Evolutionary conservation across 53 echinoderm and acorn worm genomes (phyloP).

Genomic region (Pentamera pediparva): DNA sequence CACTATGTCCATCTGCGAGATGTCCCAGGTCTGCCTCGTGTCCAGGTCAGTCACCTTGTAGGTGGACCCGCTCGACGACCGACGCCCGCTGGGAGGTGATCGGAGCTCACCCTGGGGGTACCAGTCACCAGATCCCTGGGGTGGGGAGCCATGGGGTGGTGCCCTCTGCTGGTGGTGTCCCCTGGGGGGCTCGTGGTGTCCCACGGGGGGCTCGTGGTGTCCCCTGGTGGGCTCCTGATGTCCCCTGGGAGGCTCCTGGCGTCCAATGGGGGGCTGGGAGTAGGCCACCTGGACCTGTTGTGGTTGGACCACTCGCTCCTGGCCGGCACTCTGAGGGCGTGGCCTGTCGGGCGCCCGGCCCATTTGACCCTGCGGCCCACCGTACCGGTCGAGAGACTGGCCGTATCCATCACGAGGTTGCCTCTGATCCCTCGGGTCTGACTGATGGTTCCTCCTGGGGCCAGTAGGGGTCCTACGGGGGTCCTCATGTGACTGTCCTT

Average conservation of each 20-base stretch:
- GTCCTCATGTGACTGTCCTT: too few relatives aligned
- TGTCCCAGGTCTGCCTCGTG: slow-evolving; percentile 61
- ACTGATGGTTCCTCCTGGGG: neutral
- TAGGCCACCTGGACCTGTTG: neutral
- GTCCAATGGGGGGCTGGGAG: neutral
- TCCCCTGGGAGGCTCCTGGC: neutral
- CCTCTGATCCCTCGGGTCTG: neutral
- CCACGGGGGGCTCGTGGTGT: neutral
- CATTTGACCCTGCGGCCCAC: neutral
- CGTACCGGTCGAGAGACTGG: slow-evolving; percentile 15
- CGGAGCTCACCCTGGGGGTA: neutral
- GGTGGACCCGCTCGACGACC: slow-evolving; percentile 12
- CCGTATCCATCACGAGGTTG: neutral
- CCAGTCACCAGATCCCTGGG: neutral
- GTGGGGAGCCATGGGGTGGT: neutral
- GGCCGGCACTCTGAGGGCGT: neutral
- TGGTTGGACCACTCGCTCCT: neutral
- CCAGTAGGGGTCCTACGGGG: slow-evolving; percentile 1
- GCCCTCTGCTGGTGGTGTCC: neutral
- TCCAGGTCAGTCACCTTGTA: slow-evolving; percentile 84
- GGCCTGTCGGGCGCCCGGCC: neutral
- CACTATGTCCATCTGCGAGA: slow-evolving; percentile 32
- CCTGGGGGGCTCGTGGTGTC: neutral
- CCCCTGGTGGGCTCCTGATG: neutral
- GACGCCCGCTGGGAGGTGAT: slow-evolving; percentile 2